Evolutionary conservation across 2,888 invertebrate genomes (phyloP).

Genomic region (Smittia aterrima): DNA sequence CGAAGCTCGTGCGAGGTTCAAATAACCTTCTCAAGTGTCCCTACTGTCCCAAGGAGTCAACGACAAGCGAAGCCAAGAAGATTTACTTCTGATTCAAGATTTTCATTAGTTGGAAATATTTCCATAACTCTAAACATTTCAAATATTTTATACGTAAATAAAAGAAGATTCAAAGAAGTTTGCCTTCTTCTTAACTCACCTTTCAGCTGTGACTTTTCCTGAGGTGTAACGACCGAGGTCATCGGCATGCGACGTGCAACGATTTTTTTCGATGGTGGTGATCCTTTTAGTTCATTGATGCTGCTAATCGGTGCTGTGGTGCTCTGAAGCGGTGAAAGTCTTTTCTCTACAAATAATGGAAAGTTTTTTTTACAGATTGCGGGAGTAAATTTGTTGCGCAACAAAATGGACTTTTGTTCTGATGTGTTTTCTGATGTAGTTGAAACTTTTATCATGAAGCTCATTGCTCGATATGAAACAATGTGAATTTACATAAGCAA

Average conservation of each 20-base stretch:
- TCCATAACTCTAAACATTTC: background rate
- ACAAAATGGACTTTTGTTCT: background rate
- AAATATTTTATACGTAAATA: conserved; percentile 2
- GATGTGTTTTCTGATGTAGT: background rate
- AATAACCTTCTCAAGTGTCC: conserved; percentile 88
- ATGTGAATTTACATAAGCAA: background rate
- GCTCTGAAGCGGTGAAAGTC: background rate
- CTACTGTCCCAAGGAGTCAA: conserved; percentile 97
- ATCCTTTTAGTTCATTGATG: conserved; percentile 26
- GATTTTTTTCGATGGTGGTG: conserved; percentile 35
- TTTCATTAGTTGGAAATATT: background rate
- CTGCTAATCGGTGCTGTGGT: background rate
- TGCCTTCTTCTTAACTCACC: background rate
- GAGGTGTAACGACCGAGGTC: background rate
- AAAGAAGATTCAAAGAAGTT: background rate
- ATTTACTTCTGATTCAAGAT: conserved; percentile 74
- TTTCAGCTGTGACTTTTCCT: conserved; percentile 19
- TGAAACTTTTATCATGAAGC: background rate
- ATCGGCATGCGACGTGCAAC: background rate
- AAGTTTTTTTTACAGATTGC: background rate
- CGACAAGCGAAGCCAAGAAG: conserved; percentile 85
- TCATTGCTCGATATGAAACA: background rate
- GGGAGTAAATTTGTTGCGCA: background rate
- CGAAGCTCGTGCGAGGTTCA: conserved; percentile 87
- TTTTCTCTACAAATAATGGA: conserved; percentile 34